Evolutionary conservation across 2,888 invertebrate genomes (phyloP), one percentile per base, ranked within the genome.

Genomic region (Papilio protenor): DNA sequence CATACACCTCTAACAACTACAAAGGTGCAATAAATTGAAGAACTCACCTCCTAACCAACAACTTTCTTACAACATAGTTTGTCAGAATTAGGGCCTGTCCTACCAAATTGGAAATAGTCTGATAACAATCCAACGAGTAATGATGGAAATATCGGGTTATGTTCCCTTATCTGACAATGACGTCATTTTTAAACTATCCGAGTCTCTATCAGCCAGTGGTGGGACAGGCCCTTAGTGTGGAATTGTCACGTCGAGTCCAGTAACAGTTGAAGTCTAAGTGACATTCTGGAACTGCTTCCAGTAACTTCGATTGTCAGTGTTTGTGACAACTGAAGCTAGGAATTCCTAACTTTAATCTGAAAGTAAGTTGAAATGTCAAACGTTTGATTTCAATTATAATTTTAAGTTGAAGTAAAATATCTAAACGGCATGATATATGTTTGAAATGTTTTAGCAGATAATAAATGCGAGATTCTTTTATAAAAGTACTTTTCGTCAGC

Each of bases 1-100:
- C 11, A 40, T 66, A 40, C 11, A 40, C 66, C n/a, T 33, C 33
- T 11, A 40, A 40, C 40, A 64, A 33, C 64, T 64, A 66, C n/a
- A n/a, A 66, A 40, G 40, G 66, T 66, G n/a, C n/a, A 40, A 66
- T 64, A 16, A 18, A 33, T 66, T 66, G 16, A 64, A 33, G n/a
- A 40, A n/a, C 2, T 40, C 10, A 18, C 4, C 23, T 12, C 8
- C 23, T 23, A 23, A 23, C 21, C 2, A 16, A 52, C 16, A 18
- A 55, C 57, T 12, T 59, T 59, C n/a, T n/a, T 6, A 21, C 21
- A 57, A n/a, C 3, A 40, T 33, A 33, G 5, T 57, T 21, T 3
- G 23, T 59, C 12, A 2, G 23, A 23, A 57, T 27, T 27, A 57
- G 21, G 21, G 21, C 21, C 21, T 52, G 16, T 5, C 16, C 1